Evolutionary conservation across 2,888 invertebrate species (phyloP).

Genomic region (Apamea sordens): DNA sequence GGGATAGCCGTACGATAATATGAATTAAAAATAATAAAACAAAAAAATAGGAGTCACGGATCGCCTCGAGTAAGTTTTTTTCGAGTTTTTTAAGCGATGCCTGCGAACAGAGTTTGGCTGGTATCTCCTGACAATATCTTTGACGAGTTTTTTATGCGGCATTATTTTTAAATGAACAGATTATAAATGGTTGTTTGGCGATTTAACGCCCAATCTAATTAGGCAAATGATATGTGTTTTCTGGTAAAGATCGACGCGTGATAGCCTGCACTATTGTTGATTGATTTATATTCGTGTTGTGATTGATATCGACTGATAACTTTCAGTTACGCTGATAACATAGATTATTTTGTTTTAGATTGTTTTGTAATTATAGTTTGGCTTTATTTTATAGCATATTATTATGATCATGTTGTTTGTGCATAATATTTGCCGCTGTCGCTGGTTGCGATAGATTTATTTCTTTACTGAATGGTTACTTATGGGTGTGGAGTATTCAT

Average conservation of each 20-base stretch:
- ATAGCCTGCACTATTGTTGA: conserved; percentile 81
- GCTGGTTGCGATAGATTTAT: conserved; percentile 19
- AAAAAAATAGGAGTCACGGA: conserved; percentile 90
- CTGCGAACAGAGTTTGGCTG: conserved; percentile 85
- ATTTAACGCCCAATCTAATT: conserved; percentile 91
- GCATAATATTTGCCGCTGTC: conserved; percentile 4
- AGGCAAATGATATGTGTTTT: conserved; percentile 90
- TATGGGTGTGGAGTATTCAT: conserved; percentile 1
- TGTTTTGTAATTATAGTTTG: conserved; percentile 51
- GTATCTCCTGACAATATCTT: conserved; percentile 90
- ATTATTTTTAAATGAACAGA: conserved; percentile 90
- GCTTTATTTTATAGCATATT: conserved; percentile 32
- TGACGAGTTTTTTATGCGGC: conserved; percentile 89
- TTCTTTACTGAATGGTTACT: conserved; percentile 2
- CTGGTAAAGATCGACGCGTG: conserved; percentile 77
- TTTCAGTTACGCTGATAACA: conserved; percentile 43
- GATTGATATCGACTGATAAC: conserved; percentile 59
- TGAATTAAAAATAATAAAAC: conserved; percentile 90
- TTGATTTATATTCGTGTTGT: conserved; percentile 78
- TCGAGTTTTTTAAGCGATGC: conserved; percentile 84
- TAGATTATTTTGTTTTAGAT: conserved; percentile 41
- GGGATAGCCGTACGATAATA: conserved; percentile 90
- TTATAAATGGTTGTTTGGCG: conserved; percentile 90
- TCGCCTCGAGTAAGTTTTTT: conserved; percentile 89
- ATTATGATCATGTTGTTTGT: conserved; percentile 23